Base-by-base conservation (phyloP, 2,888 invertebrate species). In the Phortica magna region DNA sequence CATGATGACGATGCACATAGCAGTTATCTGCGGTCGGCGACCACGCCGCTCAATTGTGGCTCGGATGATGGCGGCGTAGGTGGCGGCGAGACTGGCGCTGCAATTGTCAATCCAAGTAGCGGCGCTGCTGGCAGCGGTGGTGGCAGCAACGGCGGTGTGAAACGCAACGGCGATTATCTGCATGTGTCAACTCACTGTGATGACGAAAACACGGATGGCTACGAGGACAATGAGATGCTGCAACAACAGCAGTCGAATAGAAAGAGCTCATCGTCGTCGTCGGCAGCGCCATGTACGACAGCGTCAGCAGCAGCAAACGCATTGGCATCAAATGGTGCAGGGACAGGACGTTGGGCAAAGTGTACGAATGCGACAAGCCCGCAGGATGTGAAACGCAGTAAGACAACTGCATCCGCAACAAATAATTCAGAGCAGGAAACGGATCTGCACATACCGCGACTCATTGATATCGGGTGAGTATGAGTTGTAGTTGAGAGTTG, bases 91-190 rank as follows among this genome's bases (percentile, higher is more conserved):
- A 81, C 83, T 70, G 91, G 90, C 65, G 91, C 89, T 77, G 91
- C 92, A 6, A 90, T 92, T 75, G 92, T 93, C 31, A 92, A 92
- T 75, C 92, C 92, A 14, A 90, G 90, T 68, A 87, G 90, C 7
- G 90, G 89, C 19, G 85, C 84, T 42, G 83, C 77, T 17, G 86
- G 88, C 22, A 90, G 42, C n/a, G 42, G 67, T 42, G 81, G 90
- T 65, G 87, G 89, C 7, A 91, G 31, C 39, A 22, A 42, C 31
- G 87, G 85, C 39, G 83, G 79, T 17, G 87, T 88, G 22, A 91
- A 92, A 75, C 94, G 94, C 86, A 93, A 95, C 81, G 95, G 95
- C 59, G 95, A 95, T 85, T 95, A 95, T 89, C 93, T 95, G 82
- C 95, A 95, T 84, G 95, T 95, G 80, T 95, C 95, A 61, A 94